Conservation (phyloP, 1,140 invertebrate genomes). For the Pogonomyrmex californicus region DNA sequence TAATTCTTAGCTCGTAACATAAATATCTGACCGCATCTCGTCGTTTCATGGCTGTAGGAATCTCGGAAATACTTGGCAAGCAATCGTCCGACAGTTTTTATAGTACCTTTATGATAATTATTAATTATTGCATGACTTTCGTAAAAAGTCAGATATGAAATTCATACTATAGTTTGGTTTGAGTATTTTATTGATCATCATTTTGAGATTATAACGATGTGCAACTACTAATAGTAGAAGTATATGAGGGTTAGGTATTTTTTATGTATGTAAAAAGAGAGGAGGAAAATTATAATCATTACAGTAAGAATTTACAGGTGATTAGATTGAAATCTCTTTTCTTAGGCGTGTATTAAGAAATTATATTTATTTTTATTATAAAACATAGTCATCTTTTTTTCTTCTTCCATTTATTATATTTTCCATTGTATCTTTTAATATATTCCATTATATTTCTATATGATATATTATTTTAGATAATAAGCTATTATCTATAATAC, state of each 20-base stretch:
- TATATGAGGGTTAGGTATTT: constrained; percentile 2
- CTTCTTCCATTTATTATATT: neutral
- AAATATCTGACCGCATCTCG: constrained; percentile 42
- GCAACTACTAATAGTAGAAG: neutral
- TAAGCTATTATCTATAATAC: no score
- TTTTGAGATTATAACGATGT: constrained; percentile 29
- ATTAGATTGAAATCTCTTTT: neutral
- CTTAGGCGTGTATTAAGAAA: neutral
- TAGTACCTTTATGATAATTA: constrained; percentile 13
- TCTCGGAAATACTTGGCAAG: constrained; percentile 15
- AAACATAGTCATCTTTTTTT: neutral
- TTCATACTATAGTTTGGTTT: neutral
- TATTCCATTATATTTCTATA: neutral
- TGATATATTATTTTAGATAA: neutral
- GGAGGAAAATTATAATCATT: neutral
- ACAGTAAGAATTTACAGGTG: neutral
- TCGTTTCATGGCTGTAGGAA: constrained; percentile 49
- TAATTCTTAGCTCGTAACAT: constrained; percentile 51
- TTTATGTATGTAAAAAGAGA: neutral
- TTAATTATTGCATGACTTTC: neutral
- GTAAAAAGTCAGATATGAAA: neutral
- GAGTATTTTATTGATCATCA: constrained; percentile 1
- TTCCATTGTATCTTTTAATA: neutral
- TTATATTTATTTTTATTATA: neutral
- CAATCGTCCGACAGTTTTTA: neutral